Evolutionary conservation across 2,113 vertebrate genomes (phyloP).

Genomic region (Strix aluco): DNA sequence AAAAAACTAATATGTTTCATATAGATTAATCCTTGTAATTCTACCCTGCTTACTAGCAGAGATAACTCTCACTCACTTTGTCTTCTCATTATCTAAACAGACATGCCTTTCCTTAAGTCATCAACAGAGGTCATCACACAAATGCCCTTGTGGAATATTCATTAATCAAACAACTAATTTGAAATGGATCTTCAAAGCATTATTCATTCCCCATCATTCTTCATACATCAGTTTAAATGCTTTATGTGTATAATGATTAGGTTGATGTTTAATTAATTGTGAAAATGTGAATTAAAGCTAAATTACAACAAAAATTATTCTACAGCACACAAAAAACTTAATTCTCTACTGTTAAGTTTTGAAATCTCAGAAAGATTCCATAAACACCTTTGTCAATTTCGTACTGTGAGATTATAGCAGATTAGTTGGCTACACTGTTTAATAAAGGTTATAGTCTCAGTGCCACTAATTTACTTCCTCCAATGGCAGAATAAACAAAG

Average conservation of each 20-base stretch:
- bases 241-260: conserved; percentile 81
- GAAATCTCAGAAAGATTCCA: not conserved
- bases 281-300: conserved; percentile 81
- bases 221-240: conserved; percentile 78
- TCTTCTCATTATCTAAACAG: conserved; percentile 79
- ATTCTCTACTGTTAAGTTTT: conserved; percentile 17
- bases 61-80: conserved; percentile 74
- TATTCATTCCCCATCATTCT: conserved; percentile 76
- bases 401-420: not conserved
- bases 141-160: conserved; percentile 80
- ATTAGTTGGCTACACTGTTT: not conserved
- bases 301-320: conserved; percentile 77
- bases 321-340: conserved; percentile 19
- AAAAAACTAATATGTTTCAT: conserved; percentile 68
- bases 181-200: conserved; percentile 81
- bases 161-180: conserved; percentile 83
- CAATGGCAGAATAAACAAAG: conserved; percentile 1
- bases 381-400: conserved; percentile 22
- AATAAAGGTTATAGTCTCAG: not conserved
- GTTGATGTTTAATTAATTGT: conserved; percentile 84
- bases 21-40: conserved; percentile 74
- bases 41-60: conserved; percentile 34
- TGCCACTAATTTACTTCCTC: not conserved
- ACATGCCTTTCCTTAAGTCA: conserved; percentile 78
- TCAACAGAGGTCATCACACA: conserved; percentile 78